A percentile compares a stretch with the other conserved stretches of the same genome.
Evolutionary conservation across 2,797 vertebrate species (phyloP).

Genomic region (Netta rufina): DNA sequence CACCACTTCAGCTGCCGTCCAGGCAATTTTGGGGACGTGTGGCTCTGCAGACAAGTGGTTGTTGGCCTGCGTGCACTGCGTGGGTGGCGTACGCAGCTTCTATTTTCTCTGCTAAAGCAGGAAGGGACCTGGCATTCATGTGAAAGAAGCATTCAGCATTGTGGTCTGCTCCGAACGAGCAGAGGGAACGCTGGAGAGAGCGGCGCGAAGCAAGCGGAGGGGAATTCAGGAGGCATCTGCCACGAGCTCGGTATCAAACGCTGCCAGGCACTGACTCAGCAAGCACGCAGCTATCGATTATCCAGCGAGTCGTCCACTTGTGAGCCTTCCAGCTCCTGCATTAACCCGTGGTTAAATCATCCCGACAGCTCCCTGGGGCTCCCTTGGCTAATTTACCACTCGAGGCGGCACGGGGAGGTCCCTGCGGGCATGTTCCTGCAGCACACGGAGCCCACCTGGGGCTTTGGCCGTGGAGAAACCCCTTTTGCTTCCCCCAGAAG

Average conservation of each 20-base stretch:
- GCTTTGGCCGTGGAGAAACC: neutral
- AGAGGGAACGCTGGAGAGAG: neutral
- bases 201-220: neutral
- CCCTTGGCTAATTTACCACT: neutral
- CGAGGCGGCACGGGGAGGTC: slow-evolving; percentile 43
- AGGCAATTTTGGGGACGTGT: neutral
- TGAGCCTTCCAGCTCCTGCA: slow-evolving; percentile 13
- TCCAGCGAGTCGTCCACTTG: neutral
- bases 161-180: neutral
- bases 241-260: neutral
- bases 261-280: neutral
- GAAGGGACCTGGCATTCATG: neutral
- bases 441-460: neutral
- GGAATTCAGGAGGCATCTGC: neutral
- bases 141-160: neutral
- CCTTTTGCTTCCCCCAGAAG: neutral
- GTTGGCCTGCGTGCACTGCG: neutral
- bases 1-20: neutral
- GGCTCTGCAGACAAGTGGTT: neutral
- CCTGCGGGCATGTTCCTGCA: slow-evolving; percentile 10
- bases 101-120: neutral
- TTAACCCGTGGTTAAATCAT: slow-evolving; percentile 19
- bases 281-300: neutral
- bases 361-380: neutral
- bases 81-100: neutral